Conservation (phyloP, 2,797 vertebrate species). For the Thunnus albacares region DNA sequence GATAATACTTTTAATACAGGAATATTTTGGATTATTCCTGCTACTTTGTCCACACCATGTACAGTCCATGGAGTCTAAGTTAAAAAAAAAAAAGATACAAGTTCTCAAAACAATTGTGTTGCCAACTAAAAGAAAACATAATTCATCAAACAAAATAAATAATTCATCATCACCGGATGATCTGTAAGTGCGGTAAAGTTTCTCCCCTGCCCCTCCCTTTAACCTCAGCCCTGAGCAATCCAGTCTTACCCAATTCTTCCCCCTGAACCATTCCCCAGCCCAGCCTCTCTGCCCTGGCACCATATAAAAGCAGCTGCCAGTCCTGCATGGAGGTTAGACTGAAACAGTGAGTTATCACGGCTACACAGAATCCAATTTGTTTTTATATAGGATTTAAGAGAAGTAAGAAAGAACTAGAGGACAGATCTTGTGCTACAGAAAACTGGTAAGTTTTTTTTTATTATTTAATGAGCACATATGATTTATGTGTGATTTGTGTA, state of each 20-base stretch:
- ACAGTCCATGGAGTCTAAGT: no score
- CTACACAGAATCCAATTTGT: slow-evolving; percentile 1
- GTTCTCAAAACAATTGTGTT: no score
- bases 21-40: neutral
- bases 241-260: slow-evolving; percentile 42
- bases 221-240: neutral
- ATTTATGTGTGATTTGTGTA: neutral
- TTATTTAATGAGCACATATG: neutral
- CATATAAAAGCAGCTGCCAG: slow-evolving; percentile 50
- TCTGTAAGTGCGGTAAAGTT: slow-evolving; percentile 15
- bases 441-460: slow-evolving; percentile 32
- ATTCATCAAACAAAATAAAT: neutral
- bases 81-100: no score
- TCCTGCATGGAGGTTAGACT: slow-evolving; percentile 35
- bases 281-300: slow-evolving; percentile 16
- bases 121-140: neutral
- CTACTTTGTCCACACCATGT: neutral
- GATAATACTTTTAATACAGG: neutral
- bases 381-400: neutral
- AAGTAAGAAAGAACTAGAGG: neutral
- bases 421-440: neutral
- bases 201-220: slow-evolving; percentile 12
- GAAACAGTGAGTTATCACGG: slow-evolving; percentile 12
- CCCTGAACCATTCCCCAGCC: neutral
- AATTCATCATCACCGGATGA: slow-evolving; percentile 5